Evolutionary conservation across 92 coral and sea anemone genomes (phyloP).

Genomic region (Zoanthus gigantus): DNA sequence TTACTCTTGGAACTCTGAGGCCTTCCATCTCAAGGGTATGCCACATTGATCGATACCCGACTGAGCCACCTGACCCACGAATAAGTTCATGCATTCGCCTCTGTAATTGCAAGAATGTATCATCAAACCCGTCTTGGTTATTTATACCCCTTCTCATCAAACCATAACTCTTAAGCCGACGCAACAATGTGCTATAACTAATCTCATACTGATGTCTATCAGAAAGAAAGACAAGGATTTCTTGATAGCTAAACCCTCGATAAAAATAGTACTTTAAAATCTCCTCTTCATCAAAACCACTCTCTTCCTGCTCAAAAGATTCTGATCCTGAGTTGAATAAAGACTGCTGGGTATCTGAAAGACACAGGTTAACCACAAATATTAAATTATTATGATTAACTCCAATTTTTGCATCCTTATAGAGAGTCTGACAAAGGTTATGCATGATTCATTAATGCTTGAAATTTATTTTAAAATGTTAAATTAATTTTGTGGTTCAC

Average conservation of each 20-base stretch:
- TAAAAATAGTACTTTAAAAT: constrained; percentile 60
- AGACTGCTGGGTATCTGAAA: constrained; percentile 32
- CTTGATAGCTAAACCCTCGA: constrained; percentile 67
- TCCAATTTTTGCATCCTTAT: not conserved
- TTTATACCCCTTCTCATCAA: constrained; percentile 51
- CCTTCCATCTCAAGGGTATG: constrained; percentile 74
- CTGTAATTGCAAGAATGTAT: constrained; percentile 47
- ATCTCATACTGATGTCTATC: constrained; percentile 54
- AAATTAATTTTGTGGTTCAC: not conserved
- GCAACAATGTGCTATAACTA: constrained; percentile 55
- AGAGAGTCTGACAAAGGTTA: not conserved
- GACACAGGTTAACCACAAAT: not conserved
- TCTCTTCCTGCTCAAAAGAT: constrained; percentile 36
- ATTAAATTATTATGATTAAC: not conserved
- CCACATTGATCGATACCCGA: constrained; percentile 72
- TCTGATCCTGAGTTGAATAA: constrained; percentile 11
- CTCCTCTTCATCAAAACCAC: constrained; percentile 55
- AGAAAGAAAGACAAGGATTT: constrained; percentile 69
- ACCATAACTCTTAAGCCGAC: constrained; percentile 57
- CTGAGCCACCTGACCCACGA: constrained; percentile 54
- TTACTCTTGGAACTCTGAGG: constrained; percentile 59
- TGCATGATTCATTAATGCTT: not conserved
- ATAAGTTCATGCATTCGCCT: constrained; percentile 61
- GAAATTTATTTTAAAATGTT: not conserved
- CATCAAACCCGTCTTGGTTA: constrained; percentile 45